These are phyloP conservation scores for Carcinoscorpius rotundicauda DNA, from an alignment of 1,140 invertebrate species.

Conservation along the genomic window DNA sequence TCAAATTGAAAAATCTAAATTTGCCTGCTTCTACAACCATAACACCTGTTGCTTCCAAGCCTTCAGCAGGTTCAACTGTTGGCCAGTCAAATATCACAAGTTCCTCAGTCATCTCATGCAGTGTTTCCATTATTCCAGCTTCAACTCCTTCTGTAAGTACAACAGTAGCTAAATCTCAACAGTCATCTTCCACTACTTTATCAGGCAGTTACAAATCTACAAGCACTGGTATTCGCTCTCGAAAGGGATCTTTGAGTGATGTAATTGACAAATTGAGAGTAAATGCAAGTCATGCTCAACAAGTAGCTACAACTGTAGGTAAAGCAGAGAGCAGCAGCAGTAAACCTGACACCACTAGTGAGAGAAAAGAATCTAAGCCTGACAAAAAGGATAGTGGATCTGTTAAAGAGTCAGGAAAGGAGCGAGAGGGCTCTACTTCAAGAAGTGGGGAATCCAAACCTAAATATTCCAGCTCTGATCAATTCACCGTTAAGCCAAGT, in stretches of 20 bases:
- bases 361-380: conserved; percentile 13
- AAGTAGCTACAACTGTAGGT: conserved; percentile 1
- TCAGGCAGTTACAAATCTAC: not conserved
- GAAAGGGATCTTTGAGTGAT: conserved; percentile 65
- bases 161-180: no score
- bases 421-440: conserved; percentile 4
- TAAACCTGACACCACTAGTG: conserved; percentile 11
- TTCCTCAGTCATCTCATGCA: not conserved
- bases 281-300: conserved; percentile 16
- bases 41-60: conserved; percentile 16
- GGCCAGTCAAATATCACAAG: not conserved
- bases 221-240: conserved; percentile 32
- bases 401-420: conserved; percentile 11
- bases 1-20: conserved; percentile 22
- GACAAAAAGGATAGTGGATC: conserved; percentile 14
- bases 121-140: not conserved
- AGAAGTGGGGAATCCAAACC: conserved; percentile 19
- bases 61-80: not conserved
- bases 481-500: conserved; percentile 25
- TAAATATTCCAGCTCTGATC: conserved; percentile 22
- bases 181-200: no score
- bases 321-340: conserved; percentile 11
- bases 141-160: no score
- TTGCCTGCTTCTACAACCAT: conserved; percentile 37
- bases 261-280: conserved; percentile 63